Evolutionary conservation across 2,113 vertebrate genomes (phyloP).

Genomic region (Asarcornis scutulata): DNA sequence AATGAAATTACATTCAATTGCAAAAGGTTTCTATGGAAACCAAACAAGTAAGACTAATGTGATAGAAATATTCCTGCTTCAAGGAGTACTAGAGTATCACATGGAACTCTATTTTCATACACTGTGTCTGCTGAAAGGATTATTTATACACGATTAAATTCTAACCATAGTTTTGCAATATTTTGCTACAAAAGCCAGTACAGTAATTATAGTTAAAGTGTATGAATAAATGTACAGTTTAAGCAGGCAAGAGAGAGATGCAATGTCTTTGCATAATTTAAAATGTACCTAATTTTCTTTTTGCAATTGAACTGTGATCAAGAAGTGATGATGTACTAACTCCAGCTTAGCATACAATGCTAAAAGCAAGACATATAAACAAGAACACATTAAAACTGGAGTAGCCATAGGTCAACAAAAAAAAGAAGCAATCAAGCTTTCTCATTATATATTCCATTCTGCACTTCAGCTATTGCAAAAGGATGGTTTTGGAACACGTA

Average conservation of each 20-base stretch:
- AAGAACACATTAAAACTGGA: not conserved
- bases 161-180: slow-evolving; percentile 35
- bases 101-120: slow-evolving; percentile 61
- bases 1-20: slow-evolving; percentile 65
- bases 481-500: not conserved
- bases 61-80: slow-evolving; percentile 30
- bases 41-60: not conserved
- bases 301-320: not conserved
- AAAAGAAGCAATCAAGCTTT: not conserved
- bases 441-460: not conserved
- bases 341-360: not conserved
- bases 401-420: not conserved
- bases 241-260: not conserved
- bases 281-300: not conserved
- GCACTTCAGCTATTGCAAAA: not conserved
- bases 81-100: slow-evolving; percentile 44
- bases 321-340: not conserved
- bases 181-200: not conserved
- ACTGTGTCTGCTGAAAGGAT: slow-evolving; percentile 40
- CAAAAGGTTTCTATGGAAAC: slow-evolving; percentile 76
- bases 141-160: slow-evolving; percentile 57
- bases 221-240: slow-evolving; percentile 16
- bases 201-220: slow-evolving; percentile 24
- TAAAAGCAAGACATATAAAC: not conserved
- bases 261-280: slow-evolving; percentile 8